Evolutionary conservation across 2,797 vertebrate species (phyloP).

Genomic region (Leptodactylus fallax): DNA sequence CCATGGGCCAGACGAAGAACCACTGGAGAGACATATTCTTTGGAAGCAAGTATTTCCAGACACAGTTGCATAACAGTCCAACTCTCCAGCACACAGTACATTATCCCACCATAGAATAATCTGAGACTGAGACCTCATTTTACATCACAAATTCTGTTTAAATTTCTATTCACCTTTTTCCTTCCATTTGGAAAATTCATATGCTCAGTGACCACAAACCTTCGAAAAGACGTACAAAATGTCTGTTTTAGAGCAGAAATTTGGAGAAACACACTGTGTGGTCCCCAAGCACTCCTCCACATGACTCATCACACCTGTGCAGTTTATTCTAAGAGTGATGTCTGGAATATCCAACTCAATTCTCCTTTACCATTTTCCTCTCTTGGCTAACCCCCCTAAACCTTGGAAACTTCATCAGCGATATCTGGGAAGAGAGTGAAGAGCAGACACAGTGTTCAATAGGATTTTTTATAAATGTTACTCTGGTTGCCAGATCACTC

Average conservation of each 20-base stretch:
- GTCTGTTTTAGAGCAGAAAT: slow-evolving; percentile 16
- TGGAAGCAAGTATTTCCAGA: slow-evolving; percentile 31
- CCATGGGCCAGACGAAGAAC: slow-evolving; percentile 24
- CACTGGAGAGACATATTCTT: slow-evolving; percentile 29
- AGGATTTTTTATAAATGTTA: slow-evolving; percentile 38
- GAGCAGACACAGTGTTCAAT: slow-evolving; percentile 18
- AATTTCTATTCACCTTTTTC: slow-evolving; percentile 43
- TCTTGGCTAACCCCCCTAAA: slow-evolving; percentile 49
- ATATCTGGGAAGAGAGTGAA: slow-evolving; percentile 36
- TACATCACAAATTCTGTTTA: slow-evolving; percentile 35
- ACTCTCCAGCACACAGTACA: slow-evolving; percentile 22
- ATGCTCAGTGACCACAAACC: slow-evolving; percentile 46
- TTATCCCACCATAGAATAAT: slow-evolving; percentile 21
- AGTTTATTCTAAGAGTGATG: slow-evolving; percentile 41
- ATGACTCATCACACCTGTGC: slow-evolving; percentile 63
- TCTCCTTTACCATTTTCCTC: slow-evolving; percentile 46
- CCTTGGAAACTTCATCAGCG: slow-evolving; percentile 50
- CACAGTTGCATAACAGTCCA: slow-evolving; percentile 15
- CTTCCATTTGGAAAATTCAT: slow-evolving; percentile 49
- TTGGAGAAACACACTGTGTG: slow-evolving; percentile 56
- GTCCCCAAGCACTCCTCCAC: slow-evolving; percentile 36
- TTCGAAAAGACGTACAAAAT: slow-evolving; percentile 14
- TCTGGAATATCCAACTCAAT: slow-evolving; percentile 54
- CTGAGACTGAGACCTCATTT: slow-evolving; percentile 23
- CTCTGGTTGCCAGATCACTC: not conserved